Evolutionary conservation across 2,888 invertebrate genomes (phyloP).

Genomic region (Diarsia dahlii): DNA sequence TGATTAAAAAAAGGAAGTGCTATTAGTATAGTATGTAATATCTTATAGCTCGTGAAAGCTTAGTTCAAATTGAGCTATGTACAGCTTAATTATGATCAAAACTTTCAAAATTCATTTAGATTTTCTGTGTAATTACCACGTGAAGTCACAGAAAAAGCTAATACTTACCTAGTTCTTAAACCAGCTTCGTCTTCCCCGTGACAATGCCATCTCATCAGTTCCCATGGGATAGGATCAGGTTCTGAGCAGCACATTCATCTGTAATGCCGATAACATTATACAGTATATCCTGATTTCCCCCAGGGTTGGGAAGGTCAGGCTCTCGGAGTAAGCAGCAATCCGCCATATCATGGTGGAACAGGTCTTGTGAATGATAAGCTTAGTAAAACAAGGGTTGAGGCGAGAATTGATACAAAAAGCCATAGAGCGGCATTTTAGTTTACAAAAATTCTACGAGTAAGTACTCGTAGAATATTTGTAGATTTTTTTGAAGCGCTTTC

Average conservation of each 20-base stretch:
- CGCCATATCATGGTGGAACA: conserved; percentile 41
- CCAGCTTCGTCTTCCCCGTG: background rate
- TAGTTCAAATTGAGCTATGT: background rate
- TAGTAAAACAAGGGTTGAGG: conserved; percentile 11
- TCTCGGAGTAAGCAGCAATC: conserved; percentile 25
- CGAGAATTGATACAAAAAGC: background rate
- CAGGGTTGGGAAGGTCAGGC: conserved; percentile 43
- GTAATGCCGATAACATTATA: conserved; percentile 43
- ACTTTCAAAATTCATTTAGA: background rate
- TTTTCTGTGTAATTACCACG: background rate
- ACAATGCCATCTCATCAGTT: conserved; percentile 34
- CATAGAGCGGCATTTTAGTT: background rate
- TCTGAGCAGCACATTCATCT: conserved; percentile 27
- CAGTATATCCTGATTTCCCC: conserved; percentile 49
- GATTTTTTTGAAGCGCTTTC: too few species aligned
- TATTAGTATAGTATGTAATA: background rate
- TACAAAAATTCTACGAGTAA: too few species aligned
- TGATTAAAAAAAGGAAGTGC: too few species aligned
- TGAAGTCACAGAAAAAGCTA: background rate
- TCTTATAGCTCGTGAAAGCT: background rate
- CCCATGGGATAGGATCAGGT: conserved; percentile 46
- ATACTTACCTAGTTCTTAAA: background rate
- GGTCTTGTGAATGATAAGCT: conserved; percentile 42
- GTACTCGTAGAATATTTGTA: too few species aligned
- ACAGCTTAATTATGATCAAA: background rate